A percentile compares a stretch with the other conserved stretches of the same genome.
Conservation (phyloP, 2,888 invertebrate species). For the Panorpa germanica region DNA sequence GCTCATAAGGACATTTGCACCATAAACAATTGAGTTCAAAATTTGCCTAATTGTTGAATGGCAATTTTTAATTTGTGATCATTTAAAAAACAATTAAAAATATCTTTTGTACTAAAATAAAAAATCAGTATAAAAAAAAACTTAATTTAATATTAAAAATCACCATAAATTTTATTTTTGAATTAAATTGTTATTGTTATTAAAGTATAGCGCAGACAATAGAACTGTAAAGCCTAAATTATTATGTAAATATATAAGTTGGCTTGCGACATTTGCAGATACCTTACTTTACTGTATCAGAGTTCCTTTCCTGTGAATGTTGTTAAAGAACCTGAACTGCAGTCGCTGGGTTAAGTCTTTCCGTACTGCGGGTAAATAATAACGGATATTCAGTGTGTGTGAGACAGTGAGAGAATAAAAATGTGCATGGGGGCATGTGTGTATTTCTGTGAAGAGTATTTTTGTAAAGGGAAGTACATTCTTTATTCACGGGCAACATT, state of each 20-base stretch:
- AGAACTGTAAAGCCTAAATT: no score
- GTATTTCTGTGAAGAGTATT: conserved; percentile 5
- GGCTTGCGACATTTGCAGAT: conserved; percentile 15
- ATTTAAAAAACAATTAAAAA: no score
- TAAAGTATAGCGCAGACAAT: no score
- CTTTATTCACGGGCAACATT: background rate
- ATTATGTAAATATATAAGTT: conserved; percentile 4
- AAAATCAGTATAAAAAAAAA: no score
- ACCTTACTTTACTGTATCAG: conserved; percentile 70
- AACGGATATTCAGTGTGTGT: background rate
- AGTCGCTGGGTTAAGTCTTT: conserved; percentile 91
- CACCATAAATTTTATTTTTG: no score
- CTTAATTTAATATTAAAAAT: no score
- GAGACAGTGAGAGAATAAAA: conserved; percentile 3
- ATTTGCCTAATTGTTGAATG: no score
- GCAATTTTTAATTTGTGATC: no score
- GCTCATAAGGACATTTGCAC: no score
- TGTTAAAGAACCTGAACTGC: conserved; percentile 91
- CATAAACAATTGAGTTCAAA: no score
- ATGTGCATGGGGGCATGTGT: conserved; percentile 8
- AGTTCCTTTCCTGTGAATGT: conserved; percentile 71
- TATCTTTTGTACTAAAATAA: no score
- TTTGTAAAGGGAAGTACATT: conserved; percentile 1
- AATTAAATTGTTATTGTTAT: no score
- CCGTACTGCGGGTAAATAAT: conserved; percentile 64